phyloP scores from a whole-genome alignment of 2,888 invertebrate genomes.

The Matsumyia berberina region DNA sequence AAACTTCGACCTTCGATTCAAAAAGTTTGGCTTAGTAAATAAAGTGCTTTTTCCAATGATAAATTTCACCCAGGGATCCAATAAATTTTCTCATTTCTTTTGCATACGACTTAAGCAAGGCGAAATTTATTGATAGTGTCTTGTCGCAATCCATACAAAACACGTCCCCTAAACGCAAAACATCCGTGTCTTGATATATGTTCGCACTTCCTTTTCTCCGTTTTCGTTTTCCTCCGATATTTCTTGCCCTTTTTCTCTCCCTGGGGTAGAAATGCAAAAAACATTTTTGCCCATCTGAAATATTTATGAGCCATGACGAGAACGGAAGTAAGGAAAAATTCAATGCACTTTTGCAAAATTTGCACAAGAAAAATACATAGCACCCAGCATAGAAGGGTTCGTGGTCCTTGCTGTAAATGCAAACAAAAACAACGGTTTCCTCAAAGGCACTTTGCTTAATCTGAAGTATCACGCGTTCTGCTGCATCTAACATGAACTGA shows the following conservation, averaged over 20 bases:
- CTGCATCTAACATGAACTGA: constrained; percentile 23
- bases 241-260: background rate
- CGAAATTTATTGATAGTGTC: constrained; percentile 9
- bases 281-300: constrained; percentile 23
- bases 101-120: background rate
- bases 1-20: too few species aligned
- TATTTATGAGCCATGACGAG: constrained; percentile 49
- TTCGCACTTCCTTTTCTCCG: constrained; percentile 6
- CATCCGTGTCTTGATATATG: constrained; percentile 1
- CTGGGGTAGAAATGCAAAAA: background rate
- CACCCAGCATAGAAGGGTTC: background rate
- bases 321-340: constrained; percentile 18
- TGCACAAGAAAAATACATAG: background rate
- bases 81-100: too few species aligned
- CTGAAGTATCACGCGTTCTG: constrained; percentile 18
- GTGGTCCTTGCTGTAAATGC: background rate
- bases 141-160: background rate
- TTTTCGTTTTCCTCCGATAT: background rate
- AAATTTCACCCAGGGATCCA: too few species aligned
- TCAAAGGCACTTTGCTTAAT: constrained; percentile 8
- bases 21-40: too few species aligned
- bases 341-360: constrained; percentile 19
- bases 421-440: constrained; percentile 37
- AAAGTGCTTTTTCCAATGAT: too few species aligned
- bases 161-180: constrained; percentile 17